Conservation (phyloP, 2,888 invertebrate genomes). For the Pachymerium ferrugineum region DNA sequence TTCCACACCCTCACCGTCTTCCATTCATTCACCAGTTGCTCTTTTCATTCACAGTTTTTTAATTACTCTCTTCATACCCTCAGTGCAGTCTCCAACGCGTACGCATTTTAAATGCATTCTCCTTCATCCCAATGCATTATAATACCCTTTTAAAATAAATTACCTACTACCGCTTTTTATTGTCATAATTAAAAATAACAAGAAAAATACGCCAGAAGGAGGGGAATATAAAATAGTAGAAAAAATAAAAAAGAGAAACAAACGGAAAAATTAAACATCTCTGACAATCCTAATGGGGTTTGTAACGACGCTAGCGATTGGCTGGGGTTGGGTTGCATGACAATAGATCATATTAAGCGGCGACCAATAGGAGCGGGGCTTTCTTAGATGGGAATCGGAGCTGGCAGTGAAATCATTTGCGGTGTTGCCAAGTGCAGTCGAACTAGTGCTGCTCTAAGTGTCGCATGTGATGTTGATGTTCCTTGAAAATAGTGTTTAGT, state of each 20-base stretch:
- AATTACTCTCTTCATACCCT: slow-evolving; percentile 9
- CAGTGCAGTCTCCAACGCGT: neutral
- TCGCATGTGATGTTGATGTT: slow-evolving; percentile 18
- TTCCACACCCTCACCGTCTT: neutral
- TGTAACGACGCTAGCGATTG: neutral
- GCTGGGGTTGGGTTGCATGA: neutral
- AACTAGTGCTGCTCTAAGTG: slow-evolving; percentile 1
- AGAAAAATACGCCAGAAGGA: too few relatives aligned
- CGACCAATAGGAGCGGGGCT: neutral
- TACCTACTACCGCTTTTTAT: too few relatives aligned
- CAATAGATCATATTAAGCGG: neutral
- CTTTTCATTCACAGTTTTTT: slow-evolving; percentile 20
- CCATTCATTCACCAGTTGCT: neutral
- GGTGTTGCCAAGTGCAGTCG: slow-evolving; percentile 12
- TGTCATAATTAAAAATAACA: too few relatives aligned
- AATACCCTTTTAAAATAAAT: too few relatives aligned
- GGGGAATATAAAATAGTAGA: neutral
- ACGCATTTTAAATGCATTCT: too few relatives aligned
- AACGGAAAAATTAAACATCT: neutral
- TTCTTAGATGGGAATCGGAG: neutral
- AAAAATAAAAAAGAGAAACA: slow-evolving; percentile 1
- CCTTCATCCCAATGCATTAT: too few relatives aligned
- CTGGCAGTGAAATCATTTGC: slow-evolving; percentile 9
- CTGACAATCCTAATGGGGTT: neutral
- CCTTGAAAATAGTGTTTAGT: neutral